phyloP scores from a whole-genome alignment of 2,888 invertebrate species.

The Psococerastis gibbosa region DNA sequence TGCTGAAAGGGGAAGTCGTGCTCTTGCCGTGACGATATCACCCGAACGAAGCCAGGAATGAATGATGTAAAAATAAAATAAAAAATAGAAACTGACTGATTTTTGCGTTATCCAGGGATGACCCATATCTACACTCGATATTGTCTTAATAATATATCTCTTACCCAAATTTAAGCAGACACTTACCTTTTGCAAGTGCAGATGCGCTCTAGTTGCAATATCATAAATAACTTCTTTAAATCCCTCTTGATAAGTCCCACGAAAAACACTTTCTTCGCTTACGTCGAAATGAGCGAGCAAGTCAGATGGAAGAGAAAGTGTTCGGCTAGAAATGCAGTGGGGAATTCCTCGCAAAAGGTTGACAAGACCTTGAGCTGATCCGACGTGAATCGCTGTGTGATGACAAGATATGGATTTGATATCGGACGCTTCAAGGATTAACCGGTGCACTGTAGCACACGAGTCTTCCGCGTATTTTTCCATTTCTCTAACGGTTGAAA shows the following conservation, averaged over 20 bases:
- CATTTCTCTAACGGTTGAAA: not conserved
- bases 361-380: conserved; percentile 3
- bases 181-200: not conserved
- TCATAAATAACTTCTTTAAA: not conserved
- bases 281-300: not conserved
- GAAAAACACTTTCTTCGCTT: conserved; percentile 6
- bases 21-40: no score
- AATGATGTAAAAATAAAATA: not conserved
- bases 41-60: not conserved
- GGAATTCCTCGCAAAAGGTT: not conserved
- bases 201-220: not conserved
- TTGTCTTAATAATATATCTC: not conserved
- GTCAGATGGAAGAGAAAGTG: not conserved
- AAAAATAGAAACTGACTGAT: no score
- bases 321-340: not conserved
- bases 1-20: no score
- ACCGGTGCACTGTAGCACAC: not conserved
- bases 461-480: not conserved
- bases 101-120: no score
- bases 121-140: not conserved
- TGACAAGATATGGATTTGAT: not conserved
- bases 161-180: not conserved
- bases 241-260: not conserved
- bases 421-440: conserved; percentile 1
- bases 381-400: not conserved